phyloP scores from a whole-genome alignment of 2,113 vertebrate species.

The Alexandromys fortis region DNA sequence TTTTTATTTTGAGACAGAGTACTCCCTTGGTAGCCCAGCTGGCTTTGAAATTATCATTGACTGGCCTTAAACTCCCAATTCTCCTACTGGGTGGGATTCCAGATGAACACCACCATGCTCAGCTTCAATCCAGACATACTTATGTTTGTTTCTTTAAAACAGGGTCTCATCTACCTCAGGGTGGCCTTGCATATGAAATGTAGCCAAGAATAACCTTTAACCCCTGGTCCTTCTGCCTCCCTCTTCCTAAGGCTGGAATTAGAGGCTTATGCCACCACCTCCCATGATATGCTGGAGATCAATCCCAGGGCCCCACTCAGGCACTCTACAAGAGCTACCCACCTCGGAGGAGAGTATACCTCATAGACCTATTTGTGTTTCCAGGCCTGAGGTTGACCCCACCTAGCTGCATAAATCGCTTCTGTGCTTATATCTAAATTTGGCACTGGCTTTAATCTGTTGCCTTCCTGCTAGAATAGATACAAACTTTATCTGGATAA shows the following conservation, averaged over 20 bases:
- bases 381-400: neutral
- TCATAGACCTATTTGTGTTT: neutral
- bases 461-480: conserved; percentile 38
- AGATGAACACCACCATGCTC: no score
- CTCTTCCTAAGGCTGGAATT: neutral
- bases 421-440: neutral
- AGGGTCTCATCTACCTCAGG: neutral
- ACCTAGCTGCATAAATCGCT: neutral
- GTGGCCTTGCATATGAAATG: neutral
- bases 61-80: neutral
- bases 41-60: neutral
- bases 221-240: neutral
- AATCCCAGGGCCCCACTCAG: neutral
- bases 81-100: neutral
- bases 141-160: neutral
- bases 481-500: neutral
- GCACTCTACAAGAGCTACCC: neutral
- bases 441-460: neutral
- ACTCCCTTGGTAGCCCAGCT: neutral
- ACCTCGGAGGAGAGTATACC: neutral
- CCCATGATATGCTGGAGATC: neutral
- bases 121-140: neutral
- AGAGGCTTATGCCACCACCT: neutral
- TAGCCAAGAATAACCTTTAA: neutral
- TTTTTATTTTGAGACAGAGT: neutral